phyloP scores from a whole-genome alignment of 2,888 invertebrate species.

The Melanostoma mellinum region DNA sequence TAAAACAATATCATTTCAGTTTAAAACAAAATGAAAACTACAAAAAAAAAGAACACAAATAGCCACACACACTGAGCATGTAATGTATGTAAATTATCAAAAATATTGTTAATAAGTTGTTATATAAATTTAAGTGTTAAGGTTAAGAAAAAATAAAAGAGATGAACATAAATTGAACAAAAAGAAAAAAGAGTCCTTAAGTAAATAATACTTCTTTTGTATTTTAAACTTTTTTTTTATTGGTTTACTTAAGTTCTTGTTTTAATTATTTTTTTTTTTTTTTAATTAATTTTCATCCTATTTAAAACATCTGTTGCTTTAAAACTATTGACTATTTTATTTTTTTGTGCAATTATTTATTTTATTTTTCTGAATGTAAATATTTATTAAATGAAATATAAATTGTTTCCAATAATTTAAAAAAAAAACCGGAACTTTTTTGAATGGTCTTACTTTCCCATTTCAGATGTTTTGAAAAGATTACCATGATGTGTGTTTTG shows the following conservation, averaged over 20 bases:
- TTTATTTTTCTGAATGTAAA: slow-evolving; percentile 75
- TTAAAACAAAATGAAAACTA: no score
- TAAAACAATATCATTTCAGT: slow-evolving; percentile 22
- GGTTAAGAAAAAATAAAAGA: slow-evolving; percentile 34
- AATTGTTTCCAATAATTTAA: slow-evolving; percentile 66
- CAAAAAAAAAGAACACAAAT: slow-evolving; percentile 27
- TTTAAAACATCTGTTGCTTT: slow-evolving; percentile 74
- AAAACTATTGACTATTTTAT: slow-evolving; percentile 79
- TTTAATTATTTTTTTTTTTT: slow-evolving; percentile 65
- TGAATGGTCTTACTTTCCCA: no score
- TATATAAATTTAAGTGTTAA: slow-evolving; percentile 63
- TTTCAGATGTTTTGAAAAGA: no score
- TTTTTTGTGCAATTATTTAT: slow-evolving; percentile 81
- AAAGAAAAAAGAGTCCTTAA: slow-evolving; percentile 65
- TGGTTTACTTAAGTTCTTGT: slow-evolving; percentile 73
- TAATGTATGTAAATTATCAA: slow-evolving; percentile 58
- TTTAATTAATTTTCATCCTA: slow-evolving; percentile 73
- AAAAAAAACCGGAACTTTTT: no score
- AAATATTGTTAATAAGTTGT: slow-evolving; percentile 54
- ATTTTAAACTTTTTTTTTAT: slow-evolving; percentile 38
- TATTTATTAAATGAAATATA: slow-evolving; percentile 65
- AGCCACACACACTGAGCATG: slow-evolving; percentile 41
- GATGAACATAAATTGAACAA: slow-evolving; percentile 12
- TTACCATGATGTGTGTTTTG: no score
- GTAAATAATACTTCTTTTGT: slow-evolving; percentile 58